Conservation (phyloP, 2,888 invertebrate species). For the Ectemnius cavifrons region DNA sequence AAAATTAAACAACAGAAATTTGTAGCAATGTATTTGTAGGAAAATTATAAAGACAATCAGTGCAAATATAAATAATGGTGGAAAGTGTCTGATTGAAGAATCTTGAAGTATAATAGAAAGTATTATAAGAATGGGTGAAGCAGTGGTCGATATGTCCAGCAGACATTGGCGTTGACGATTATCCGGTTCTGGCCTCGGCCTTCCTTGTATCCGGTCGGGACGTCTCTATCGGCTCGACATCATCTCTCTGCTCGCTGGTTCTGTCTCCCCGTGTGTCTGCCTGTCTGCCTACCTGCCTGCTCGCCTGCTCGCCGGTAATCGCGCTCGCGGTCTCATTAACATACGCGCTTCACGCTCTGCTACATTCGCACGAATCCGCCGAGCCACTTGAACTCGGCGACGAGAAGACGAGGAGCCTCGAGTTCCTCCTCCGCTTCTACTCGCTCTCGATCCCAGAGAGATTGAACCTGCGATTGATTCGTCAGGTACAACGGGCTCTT, state of each 20-base stretch:
- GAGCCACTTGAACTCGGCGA: slow-evolving; percentile 18
- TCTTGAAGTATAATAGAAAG: neutral
- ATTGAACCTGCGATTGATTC: slow-evolving; percentile 9
- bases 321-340: slow-evolving; percentile 54
- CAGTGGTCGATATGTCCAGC: slow-evolving; percentile 27
- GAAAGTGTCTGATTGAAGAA: neutral
- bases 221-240: slow-evolving; percentile 61
- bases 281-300: no score
- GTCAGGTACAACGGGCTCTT: slow-evolving; percentile 5
- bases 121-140: neutral
- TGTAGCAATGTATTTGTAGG: no score
- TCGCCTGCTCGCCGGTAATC: slow-evolving; percentile 42
- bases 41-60: no score
- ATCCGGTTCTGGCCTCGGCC: slow-evolving; percentile 58
- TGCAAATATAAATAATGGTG: no score
- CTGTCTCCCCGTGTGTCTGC: slow-evolving; percentile 36
- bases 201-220: slow-evolving; percentile 62
- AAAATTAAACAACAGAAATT: no score
- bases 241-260: slow-evolving; percentile 57
- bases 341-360: slow-evolving; percentile 61
- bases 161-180: slow-evolving; percentile 50
- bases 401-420: slow-evolving; percentile 17
- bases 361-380: slow-evolving; percentile 54
- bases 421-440: no score
- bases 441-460: neutral